Percentiles rank a stretch among this genome's conserved stretches.
Evolutionary conservation across 2,113 vertebrate species (phyloP).

Genomic region (Sceloporus undulatus): DNA sequence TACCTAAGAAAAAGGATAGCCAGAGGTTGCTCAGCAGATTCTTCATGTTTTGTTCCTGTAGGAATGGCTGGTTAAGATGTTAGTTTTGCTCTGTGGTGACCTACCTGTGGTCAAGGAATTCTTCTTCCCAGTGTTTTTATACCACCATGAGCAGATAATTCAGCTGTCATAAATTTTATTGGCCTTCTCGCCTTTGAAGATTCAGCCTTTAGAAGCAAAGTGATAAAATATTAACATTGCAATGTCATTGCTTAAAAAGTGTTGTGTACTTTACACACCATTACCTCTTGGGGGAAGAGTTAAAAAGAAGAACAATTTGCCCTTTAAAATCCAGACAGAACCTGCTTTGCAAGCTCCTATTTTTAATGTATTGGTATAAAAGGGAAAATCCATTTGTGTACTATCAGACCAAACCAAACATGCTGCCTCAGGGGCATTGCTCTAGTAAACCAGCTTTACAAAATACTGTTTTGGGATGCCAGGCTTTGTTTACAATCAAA

Average conservation of each 20-base stretch:
- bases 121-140: conserved; percentile 56
- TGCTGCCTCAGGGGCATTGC: neutral
- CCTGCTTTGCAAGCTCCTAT: neutral
- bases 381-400: neutral
- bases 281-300: conserved; percentile 40
- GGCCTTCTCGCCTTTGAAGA: conserved; percentile 64
- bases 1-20: conserved; percentile 61
- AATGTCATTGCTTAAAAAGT: conserved; percentile 33
- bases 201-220: neutral
- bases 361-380: neutral
- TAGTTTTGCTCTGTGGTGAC: neutral
- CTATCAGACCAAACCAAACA: neutral
- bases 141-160: conserved; percentile 55
- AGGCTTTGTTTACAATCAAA: neutral
- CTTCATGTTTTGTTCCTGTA: conserved; percentile 58
- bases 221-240: conserved; percentile 44
- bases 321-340: conserved; percentile 1
- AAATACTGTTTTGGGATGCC: neutral
- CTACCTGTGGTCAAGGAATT: conserved; percentile 24
- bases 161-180: conserved; percentile 73
- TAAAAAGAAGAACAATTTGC: conserved; percentile 15
- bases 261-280: conserved; percentile 1
- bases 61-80: conserved; percentile 11
- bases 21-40: conserved; percentile 41
- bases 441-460: neutral